A percentile compares a stretch with the other conserved stretches of the same genome.
Evolutionary conservation across 2,113 vertebrate species (phyloP).

Genomic region (Chiloscyllium plagiosum): DNA sequence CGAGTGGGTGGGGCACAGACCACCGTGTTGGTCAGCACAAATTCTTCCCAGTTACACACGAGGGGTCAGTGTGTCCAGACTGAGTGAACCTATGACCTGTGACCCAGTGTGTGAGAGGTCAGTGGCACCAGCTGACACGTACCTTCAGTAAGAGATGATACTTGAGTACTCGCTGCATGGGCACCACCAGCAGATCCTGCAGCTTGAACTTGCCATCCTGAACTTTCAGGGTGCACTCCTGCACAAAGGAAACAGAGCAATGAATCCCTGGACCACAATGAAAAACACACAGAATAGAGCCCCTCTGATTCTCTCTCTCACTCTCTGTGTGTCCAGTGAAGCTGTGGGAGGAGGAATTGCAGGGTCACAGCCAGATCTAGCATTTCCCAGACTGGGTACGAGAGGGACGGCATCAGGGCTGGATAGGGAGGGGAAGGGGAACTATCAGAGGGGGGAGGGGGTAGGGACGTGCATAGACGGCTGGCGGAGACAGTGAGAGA

Average conservation of each 20-base stretch:
- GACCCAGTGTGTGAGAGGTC: too few relatives aligned
- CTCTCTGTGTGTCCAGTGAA: too few relatives aligned
- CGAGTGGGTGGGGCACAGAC: background rate
- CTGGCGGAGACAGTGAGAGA: too few relatives aligned
- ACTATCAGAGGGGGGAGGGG: too few relatives aligned
- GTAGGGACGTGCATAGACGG: too few relatives aligned
- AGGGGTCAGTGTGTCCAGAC: background rate
- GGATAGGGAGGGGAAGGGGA: background rate
- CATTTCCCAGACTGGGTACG: too few relatives aligned
- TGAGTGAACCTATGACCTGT: background rate
- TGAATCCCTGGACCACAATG: background rate
- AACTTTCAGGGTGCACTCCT: constrained; percentile 93
- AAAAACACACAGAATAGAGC: background rate
- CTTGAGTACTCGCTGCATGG: constrained; percentile 94
- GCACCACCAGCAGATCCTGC: constrained; percentile 91
- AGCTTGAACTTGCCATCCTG: constrained; percentile 95
- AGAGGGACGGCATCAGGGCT: too few relatives aligned
- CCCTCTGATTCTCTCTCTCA: background rate
- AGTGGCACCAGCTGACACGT: background rate
- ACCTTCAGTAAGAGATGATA: constrained; percentile 96
- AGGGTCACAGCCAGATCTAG: too few relatives aligned
- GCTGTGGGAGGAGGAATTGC: too few relatives aligned
- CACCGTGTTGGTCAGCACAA: background rate
- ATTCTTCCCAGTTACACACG: background rate
- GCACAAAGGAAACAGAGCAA: background rate